phyloP scores from a whole-genome alignment of 2,113 vertebrate species.

The Ellobius talpinus region DNA sequence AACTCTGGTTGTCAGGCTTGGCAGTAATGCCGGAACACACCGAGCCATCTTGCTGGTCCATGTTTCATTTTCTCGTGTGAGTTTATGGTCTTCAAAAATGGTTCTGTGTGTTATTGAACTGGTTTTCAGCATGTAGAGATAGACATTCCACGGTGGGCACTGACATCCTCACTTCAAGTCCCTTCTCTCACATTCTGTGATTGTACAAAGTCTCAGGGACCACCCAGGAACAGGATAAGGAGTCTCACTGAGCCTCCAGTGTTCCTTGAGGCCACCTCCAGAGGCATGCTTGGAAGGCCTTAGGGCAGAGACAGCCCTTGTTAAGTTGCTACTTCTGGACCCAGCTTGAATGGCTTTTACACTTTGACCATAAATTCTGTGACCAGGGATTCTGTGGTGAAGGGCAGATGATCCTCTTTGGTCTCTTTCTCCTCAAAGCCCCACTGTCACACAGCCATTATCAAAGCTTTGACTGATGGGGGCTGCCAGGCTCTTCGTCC shows the following conservation, averaged over 20 bases:
- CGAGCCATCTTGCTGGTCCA: not conserved
- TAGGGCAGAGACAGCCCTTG: not conserved
- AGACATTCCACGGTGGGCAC: not conserved
- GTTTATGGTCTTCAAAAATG: not conserved
- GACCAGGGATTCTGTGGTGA: not conserved
- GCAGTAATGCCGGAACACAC: not conserved
- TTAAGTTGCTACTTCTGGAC: not conserved
- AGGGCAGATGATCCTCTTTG: not conserved
- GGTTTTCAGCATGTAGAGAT: not conserved
- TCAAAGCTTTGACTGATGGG: not conserved
- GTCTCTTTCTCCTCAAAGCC: not conserved
- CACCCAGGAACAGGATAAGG: not conserved
- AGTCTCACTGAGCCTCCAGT: not conserved
- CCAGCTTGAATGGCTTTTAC: not conserved
- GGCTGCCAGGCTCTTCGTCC: not conserved
- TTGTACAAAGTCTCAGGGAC: not conserved
- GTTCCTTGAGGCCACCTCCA: not conserved
- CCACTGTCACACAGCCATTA: not conserved
- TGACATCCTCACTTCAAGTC: not conserved
- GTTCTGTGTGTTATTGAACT: not conserved
- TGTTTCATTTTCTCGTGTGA: not conserved
- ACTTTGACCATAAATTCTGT: not conserved
- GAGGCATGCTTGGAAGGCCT: not conserved
- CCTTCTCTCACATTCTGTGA: not conserved
- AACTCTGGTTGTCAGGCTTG: not conserved